phyloP scores from a whole-genome alignment of 2,888 invertebrate genomes.

The Iphiclides podalirius region DNA sequence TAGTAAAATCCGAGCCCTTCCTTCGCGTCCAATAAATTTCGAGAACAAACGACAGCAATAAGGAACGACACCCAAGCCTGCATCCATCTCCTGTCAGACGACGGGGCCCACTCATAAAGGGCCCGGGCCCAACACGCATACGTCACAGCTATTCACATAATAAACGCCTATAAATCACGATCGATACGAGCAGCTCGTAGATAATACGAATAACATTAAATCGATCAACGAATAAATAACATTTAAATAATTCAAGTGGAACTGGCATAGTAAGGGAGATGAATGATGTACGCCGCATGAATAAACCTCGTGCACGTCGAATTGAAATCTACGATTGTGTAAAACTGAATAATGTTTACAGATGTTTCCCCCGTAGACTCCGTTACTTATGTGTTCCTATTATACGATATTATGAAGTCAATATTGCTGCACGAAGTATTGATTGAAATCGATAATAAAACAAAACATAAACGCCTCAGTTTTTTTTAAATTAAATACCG shows the following conservation, averaged over 20 bases:
- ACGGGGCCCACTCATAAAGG: slow-evolving; percentile 32
- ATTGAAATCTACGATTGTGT: not conserved
- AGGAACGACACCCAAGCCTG: slow-evolving; percentile 48
- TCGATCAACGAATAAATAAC: slow-evolving; percentile 48
- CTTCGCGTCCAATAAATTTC: slow-evolving; percentile 73
- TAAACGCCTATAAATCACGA: slow-evolving; percentile 60
- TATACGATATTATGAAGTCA: too few relatives aligned
- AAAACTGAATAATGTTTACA: not conserved
- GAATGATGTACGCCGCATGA: not conserved
- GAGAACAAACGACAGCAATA: slow-evolving; percentile 70
- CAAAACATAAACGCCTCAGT: too few relatives aligned
- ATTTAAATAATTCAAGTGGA: slow-evolving; percentile 52
- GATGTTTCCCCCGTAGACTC: not conserved
- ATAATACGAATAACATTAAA: slow-evolving; percentile 46
- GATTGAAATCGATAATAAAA: too few relatives aligned
- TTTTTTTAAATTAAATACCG: too few relatives aligned
- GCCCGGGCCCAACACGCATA: slow-evolving; percentile 16
- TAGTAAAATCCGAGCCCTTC: too few relatives aligned
- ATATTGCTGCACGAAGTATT: too few relatives aligned
- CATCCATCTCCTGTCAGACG: slow-evolving; percentile 68
- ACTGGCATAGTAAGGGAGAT: not conserved
- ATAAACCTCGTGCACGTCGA: not conserved
- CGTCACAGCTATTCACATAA: slow-evolving; percentile 33
- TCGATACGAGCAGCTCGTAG: slow-evolving; percentile 36
- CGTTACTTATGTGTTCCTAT: too few relatives aligned